Evolutionary conservation across 2,113 vertebrate genomes (phyloP).

Genomic region (Dipodomys spectabilis): DNA sequence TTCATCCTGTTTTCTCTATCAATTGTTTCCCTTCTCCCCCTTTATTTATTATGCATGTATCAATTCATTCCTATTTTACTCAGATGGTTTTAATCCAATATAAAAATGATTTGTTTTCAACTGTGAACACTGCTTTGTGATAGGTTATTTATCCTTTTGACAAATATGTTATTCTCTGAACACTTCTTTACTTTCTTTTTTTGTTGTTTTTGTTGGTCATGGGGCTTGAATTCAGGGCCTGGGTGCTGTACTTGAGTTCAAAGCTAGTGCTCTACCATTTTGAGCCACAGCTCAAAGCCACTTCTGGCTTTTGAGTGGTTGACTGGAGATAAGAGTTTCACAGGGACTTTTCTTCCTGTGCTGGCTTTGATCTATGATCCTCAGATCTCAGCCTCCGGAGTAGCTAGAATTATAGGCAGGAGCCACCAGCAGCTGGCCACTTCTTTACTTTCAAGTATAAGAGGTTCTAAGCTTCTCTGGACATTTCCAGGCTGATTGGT

Average conservation of each 20-base stretch:
- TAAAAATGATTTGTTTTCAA: constrained; percentile 3
- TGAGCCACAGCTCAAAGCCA: too few relatives aligned
- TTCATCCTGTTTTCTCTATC: constrained; percentile 33
- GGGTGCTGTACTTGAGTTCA: too few relatives aligned
- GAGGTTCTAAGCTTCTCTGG: background rate
- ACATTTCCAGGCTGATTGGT: background rate
- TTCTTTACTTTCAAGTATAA: background rate
- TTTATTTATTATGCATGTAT: background rate
- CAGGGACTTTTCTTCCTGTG: too few relatives aligned
- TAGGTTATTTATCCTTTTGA: background rate
- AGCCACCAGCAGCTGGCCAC: too few relatives aligned
- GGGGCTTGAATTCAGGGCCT: too few relatives aligned
- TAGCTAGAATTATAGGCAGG: too few relatives aligned
- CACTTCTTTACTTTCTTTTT: background rate
- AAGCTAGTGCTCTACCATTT: too few relatives aligned
- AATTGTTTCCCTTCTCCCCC: background rate
- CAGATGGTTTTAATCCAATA: background rate
- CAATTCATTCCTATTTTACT: constrained; percentile 22
- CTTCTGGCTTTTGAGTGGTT: too few relatives aligned
- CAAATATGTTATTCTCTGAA: background rate
- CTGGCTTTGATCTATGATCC: too few relatives aligned
- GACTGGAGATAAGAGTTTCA: too few relatives aligned
- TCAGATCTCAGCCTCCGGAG: too few relatives aligned
- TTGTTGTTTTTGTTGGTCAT: too few relatives aligned
- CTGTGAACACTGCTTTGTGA: background rate